These are phyloP conservation scores for Fabriciana adippe DNA, from an alignment of 2,888 invertebrate species.

Conservation along the genomic window DNA sequence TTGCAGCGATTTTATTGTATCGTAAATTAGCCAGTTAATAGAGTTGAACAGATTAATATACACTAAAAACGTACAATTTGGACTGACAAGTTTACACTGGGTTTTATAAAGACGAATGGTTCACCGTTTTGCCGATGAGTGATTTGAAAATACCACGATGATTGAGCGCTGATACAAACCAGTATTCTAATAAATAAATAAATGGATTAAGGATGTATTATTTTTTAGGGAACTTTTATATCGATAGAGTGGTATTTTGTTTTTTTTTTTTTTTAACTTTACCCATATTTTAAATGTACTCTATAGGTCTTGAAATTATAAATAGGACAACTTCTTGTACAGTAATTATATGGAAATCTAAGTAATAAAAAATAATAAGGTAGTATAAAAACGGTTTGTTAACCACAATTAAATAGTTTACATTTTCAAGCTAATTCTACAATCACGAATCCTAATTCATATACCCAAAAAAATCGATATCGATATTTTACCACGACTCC, in stretches of 20 bases:
- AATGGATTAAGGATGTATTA: constrained; percentile 48
- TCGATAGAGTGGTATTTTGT: constrained; percentile 28
- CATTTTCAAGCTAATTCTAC: neutral
- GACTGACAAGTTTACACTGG: constrained; percentile 62
- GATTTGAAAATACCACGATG: constrained; percentile 74
- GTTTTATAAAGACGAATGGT: constrained; percentile 78
- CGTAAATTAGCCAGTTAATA: constrained; percentile 65
- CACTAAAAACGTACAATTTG: constrained; percentile 72
- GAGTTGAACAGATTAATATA: constrained; percentile 71
- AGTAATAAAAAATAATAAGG: no score
- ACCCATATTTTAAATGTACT: neutral
- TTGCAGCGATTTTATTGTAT: constrained; percentile 57
- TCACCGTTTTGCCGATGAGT: constrained; percentile 61
- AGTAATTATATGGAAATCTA: no score
- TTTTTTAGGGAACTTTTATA: constrained; percentile 21
- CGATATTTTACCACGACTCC: constrained; percentile 44
- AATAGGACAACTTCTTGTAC: no score
- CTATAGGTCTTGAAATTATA: neutral
- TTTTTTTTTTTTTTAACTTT: neutral
- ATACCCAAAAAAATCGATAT: constrained; percentile 41
- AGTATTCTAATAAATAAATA: constrained; percentile 77
- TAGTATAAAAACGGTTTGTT: no score
- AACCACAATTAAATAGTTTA: no score
- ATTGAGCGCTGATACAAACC: constrained; percentile 75
- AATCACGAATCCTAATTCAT: no score